Evolutionary conservation across 2,113 vertebrate genomes (phyloP), one percentile per base, ranked within the genome.

Genomic region (Rattus rattus): DNA sequence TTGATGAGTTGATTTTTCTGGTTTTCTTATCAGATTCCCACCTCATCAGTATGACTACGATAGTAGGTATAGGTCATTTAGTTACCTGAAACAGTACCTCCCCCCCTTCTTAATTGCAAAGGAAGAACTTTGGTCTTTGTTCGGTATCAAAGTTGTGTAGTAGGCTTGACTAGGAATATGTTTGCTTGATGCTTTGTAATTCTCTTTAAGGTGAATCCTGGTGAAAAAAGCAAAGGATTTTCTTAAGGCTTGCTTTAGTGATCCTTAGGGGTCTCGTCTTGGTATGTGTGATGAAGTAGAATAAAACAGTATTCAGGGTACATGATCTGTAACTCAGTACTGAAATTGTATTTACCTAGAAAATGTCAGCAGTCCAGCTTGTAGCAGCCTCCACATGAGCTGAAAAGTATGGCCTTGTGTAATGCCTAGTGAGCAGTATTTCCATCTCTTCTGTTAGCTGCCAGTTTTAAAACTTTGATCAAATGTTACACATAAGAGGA

Each of bases 401-500:
- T 89, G 84, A 93, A 47, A 80, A 96, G 95, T 91, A 84, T 97
- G 96, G 80, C 90, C 98, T 97, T 97, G 91, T 96, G 69, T 94
- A 96, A 73, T 92, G 86, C 84, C 76, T 75, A 67, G 88, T 90
- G 94, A 94, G 86, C 91, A 96, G 83, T 76, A 59, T 97, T 98
- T 97, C 96, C 63, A 94, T 63, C 93, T 96, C 59, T 36, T 97
- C 94, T 22, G 88, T 98, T 98, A 98, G 98, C 97, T 98, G 98
- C 96, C 98, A 97, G 97, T 98, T 96, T 97, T 97, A 98, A 98
- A 97, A 98, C 97, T 99, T 98, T 98, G 98, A 98, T 98, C 17
- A 39, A 98, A 96, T 33, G 97, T 98, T 98, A 98, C 94, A 98
- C 96, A 95, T 98, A 99, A 99, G 98, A 98, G 98, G 98, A 99